Evolutionary conservation across 2,888 invertebrate species (phyloP).

Genomic region (Drosophila putrida): DNA sequence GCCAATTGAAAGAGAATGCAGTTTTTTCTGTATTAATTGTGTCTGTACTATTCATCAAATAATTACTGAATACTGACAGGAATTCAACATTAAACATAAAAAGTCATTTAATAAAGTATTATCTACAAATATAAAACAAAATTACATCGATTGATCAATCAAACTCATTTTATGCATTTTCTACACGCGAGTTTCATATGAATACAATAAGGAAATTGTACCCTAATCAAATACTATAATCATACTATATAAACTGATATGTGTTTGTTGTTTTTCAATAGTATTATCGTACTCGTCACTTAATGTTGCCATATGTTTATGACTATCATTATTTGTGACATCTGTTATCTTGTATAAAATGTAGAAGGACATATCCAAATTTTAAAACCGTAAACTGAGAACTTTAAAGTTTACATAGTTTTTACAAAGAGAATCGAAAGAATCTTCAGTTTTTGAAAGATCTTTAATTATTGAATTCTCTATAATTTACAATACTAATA

Average conservation of each 20-base stretch:
- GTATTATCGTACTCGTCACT: conserved; percentile 25
- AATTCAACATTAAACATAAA: not conserved
- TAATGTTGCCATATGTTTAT: conserved; percentile 18
- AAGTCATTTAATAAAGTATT: conserved; percentile 14
- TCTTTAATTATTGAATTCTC: not conserved
- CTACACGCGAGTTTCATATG: conserved; percentile 64
- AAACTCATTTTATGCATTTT: conserved; percentile 60
- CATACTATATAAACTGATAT: conserved; percentile 33
- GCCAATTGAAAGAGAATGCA: conserved; percentile 4
- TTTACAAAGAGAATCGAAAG: not conserved
- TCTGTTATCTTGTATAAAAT: not conserved
- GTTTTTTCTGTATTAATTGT: conserved; percentile 21
- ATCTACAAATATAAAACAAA: conserved; percentile 2
- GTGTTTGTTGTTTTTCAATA: conserved; percentile 31
- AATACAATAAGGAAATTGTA: conserved; percentile 61
- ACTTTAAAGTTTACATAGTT: not conserved
- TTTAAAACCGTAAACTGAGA: not conserved
- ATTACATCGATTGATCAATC: conserved; percentile 29
- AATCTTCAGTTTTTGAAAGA: not conserved
- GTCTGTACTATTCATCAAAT: conserved; percentile 5
- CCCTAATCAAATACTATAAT: conserved; percentile 38
- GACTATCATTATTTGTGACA: conserved; percentile 2
- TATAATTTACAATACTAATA: conserved; percentile 12
- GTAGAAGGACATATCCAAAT: conserved; percentile 19
- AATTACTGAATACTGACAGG: not conserved